Evolutionary conservation across 2,797 vertebrate species (phyloP).

Genomic region (Sebastes steindachneri): DNA sequence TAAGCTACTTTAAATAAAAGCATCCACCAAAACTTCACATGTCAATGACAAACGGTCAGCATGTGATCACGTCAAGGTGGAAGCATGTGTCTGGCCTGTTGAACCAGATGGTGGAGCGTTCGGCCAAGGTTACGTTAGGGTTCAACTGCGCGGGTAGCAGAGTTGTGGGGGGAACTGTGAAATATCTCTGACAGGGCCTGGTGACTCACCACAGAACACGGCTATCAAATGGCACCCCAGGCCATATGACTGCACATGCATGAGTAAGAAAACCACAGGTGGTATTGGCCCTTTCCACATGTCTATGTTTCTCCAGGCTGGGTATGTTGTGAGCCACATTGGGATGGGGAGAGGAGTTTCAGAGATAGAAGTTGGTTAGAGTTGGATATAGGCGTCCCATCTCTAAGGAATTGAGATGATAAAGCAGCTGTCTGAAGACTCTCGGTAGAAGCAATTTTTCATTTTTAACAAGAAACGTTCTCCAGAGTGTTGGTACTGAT

Average conservation of each 20-base stretch:
- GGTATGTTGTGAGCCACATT: background rate
- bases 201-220: slow-evolving; percentile 11
- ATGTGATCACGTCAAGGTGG: background rate
- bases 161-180: background rate
- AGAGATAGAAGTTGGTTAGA: background rate
- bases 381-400: background rate
- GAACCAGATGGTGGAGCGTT: slow-evolving; percentile 35
- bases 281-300: background rate
- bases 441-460: slow-evolving; percentile 31
- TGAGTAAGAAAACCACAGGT: slow-evolving; percentile 20
- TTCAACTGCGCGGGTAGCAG: slow-evolving; percentile 26
- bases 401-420: slow-evolving; percentile 36
- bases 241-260: slow-evolving; percentile 14
- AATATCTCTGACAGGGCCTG: slow-evolving; percentile 10
- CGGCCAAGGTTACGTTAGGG: slow-evolving; percentile 17
- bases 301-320: slow-evolving; percentile 14
- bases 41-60: background rate
- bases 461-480: slow-evolving; percentile 51
- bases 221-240: slow-evolving; percentile 18
- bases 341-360: slow-evolving; percentile 3
- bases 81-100: background rate
- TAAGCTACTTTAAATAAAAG: slow-evolving; percentile 4
- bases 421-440: slow-evolving; percentile 50
- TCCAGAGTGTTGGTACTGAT: slow-evolving; percentile 7
- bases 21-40: background rate